Conservation (phyloP, 2,797 vertebrate species). For the Chaetodon trifasciatus region DNA sequence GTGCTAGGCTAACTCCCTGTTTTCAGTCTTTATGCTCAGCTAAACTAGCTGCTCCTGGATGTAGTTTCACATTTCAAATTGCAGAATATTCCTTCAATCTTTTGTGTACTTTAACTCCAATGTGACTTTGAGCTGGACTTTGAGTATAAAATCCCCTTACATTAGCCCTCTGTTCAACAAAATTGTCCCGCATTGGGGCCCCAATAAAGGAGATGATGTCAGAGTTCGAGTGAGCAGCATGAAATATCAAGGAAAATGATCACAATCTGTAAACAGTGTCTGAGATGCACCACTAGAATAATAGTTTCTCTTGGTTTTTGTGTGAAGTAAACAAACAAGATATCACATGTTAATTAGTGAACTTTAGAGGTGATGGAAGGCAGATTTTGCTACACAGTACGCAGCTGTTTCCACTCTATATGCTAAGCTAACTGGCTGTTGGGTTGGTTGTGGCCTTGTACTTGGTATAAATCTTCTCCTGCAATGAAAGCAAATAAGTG, state of each 20-base stretch:
- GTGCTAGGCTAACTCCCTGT: background rate
- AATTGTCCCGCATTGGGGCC: background rate
- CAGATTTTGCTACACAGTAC: background rate
- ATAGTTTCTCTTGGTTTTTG: background rate
- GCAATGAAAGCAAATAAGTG: background rate
- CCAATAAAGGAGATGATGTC: background rate
- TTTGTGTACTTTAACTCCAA: too few relatives aligned
- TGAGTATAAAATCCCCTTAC: background rate
- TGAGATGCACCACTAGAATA: conserved; percentile 1
- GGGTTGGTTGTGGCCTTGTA: background rate
- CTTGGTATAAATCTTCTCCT: background rate
- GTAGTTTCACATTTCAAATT: too few relatives aligned
- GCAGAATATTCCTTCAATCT: too few relatives aligned
- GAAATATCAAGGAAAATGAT: too few relatives aligned
- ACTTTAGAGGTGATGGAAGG: background rate
- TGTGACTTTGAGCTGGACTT: background rate
- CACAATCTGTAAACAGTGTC: too few relatives aligned
- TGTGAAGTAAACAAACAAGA: background rate
- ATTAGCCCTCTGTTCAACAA: background rate
- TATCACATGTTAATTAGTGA: background rate
- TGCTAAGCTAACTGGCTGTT: background rate
- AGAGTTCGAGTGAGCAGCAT: background rate
- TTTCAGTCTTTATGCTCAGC: background rate
- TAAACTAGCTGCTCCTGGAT: background rate
- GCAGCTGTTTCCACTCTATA: background rate